These are phyloP conservation scores for Melanotaenia pygmaea DNA, from an alignment of 2,797 vertebrate species.

Conservation along the genomic window DNA sequence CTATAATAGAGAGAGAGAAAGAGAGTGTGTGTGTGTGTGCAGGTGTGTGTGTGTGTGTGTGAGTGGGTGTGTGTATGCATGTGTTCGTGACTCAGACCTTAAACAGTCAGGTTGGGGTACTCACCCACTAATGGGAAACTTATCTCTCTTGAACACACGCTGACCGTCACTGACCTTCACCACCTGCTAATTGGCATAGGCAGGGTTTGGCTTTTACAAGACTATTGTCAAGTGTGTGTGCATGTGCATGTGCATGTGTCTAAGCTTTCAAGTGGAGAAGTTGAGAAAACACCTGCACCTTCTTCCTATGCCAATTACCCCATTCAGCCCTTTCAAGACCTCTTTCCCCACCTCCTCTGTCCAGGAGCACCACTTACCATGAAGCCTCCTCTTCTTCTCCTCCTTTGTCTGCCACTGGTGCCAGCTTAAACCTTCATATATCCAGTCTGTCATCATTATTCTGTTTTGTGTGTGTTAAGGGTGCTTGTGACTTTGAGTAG, in stretches of 20 bases:
- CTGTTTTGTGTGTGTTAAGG: constrained; percentile 15
- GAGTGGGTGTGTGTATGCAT: constrained; percentile 5
- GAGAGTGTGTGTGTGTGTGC: constrained; percentile 9
- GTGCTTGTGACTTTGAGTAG: constrained; percentile 27
- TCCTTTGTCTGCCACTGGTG: constrained; percentile 39
- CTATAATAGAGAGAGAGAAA: background rate
- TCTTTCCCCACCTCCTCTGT: constrained; percentile 36
- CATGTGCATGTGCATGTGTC: constrained; percentile 12
- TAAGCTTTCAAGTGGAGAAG: constrained; percentile 56
- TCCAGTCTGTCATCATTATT: constrained; percentile 10
- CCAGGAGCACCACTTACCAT: constrained; percentile 47
- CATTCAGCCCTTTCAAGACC: constrained; percentile 62
- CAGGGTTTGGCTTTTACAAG: constrained; percentile 62
- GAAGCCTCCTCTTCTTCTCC: constrained; percentile 37
- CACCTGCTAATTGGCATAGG: constrained; percentile 74
- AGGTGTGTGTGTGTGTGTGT: constrained; percentile 11
- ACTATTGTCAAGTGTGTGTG: constrained; percentile 43
- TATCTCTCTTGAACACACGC: constrained; percentile 75
- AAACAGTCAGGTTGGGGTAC: constrained; percentile 59
- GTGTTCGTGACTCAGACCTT: constrained; percentile 43
- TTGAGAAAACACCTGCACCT: constrained; percentile 63
- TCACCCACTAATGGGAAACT: constrained; percentile 72
- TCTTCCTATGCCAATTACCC: constrained; percentile 70
- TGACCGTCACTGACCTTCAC: constrained; percentile 75
- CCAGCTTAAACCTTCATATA: constrained; percentile 8